Evolutionary conservation across 2,797 vertebrate genomes (phyloP).

Genomic region (Xerus rutilus): DNA sequence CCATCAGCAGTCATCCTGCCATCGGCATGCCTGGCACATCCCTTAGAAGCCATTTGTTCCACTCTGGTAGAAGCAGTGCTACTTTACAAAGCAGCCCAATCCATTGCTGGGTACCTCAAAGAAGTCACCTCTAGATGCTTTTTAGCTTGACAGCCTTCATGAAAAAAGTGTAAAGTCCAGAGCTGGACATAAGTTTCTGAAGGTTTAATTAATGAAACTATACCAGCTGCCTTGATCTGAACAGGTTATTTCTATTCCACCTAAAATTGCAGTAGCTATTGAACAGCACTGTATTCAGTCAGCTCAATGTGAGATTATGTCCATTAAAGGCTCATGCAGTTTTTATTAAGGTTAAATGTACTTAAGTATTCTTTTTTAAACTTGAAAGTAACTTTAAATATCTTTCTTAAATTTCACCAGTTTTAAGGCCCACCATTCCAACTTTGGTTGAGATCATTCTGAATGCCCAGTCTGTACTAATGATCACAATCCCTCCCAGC

Average conservation of each 20-base stretch:
- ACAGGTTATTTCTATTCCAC: not conserved
- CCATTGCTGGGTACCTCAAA: not conserved
- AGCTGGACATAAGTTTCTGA: not conserved
- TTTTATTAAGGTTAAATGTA: slow-evolving; percentile 4
- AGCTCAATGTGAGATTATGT: not conserved
- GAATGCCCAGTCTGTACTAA: not conserved
- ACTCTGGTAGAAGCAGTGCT: not conserved
- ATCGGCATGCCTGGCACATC: not conserved
- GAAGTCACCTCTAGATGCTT: not conserved
- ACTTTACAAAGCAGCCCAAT: not conserved
- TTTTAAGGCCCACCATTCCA: not conserved
- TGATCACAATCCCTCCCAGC: not conserved
- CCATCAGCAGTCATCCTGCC: not conserved
- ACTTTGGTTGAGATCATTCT: not conserved
- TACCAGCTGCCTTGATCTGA: not conserved
- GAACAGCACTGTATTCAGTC: not conserved
- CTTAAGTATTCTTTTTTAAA: not conserved
- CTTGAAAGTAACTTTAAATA: slow-evolving; percentile 20
- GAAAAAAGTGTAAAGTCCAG: not conserved
- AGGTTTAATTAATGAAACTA: not conserved
- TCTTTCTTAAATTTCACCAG: not conserved
- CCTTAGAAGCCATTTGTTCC: not conserved
- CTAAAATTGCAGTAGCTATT: not conserved
- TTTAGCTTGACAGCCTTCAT: not conserved
- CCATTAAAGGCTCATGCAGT: not conserved